Evolutionary conservation across 2,888 invertebrate genomes (phyloP).

Genomic region (Amiota mariae): DNA sequence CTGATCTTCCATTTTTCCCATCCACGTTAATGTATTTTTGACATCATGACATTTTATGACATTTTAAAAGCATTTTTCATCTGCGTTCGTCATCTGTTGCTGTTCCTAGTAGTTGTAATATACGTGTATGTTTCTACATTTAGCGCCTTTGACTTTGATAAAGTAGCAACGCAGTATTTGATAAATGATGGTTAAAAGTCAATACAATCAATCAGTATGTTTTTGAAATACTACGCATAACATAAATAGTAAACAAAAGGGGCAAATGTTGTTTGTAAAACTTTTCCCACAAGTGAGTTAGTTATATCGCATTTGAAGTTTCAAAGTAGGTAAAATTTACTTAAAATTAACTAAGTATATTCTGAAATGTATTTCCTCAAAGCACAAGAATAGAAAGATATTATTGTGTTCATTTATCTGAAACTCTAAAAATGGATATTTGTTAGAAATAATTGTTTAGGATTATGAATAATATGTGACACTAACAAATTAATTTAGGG

Average conservation of each 20-base stretch:
- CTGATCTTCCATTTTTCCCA: slow-evolving; percentile 32
- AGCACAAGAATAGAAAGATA: too few species aligned
- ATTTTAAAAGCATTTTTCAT: slow-evolving; percentile 39
- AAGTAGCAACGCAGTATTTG: slow-evolving; percentile 56
- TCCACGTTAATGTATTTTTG: too few species aligned
- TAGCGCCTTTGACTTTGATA: slow-evolving; percentile 49
- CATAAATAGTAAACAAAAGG: not conserved
- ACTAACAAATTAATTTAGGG: too few species aligned
- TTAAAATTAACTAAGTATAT: too few species aligned
- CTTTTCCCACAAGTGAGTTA: slow-evolving; percentile 55
- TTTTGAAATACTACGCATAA: slow-evolving; percentile 11
- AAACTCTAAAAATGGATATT: too few species aligned
- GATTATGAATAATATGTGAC: too few species aligned
- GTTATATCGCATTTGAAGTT: slow-evolving; percentile 17
- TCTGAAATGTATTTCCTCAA: too few species aligned
- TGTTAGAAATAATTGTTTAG: too few species aligned
- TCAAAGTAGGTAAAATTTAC: not conserved
- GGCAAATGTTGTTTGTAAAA: not conserved
- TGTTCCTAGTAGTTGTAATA: slow-evolving; percentile 45
- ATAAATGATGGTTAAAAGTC: slow-evolving; percentile 67
- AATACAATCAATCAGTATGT: slow-evolving; percentile 62
- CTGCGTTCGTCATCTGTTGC: slow-evolving; percentile 31
- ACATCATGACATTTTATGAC: too few species aligned
- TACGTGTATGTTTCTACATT: slow-evolving; percentile 47
- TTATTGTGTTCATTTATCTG: too few species aligned